These are phyloP conservation scores for Acanthis flammea DNA, from an alignment of 2,797 vertebrate genomes.

Conservation along the genomic window DNA sequence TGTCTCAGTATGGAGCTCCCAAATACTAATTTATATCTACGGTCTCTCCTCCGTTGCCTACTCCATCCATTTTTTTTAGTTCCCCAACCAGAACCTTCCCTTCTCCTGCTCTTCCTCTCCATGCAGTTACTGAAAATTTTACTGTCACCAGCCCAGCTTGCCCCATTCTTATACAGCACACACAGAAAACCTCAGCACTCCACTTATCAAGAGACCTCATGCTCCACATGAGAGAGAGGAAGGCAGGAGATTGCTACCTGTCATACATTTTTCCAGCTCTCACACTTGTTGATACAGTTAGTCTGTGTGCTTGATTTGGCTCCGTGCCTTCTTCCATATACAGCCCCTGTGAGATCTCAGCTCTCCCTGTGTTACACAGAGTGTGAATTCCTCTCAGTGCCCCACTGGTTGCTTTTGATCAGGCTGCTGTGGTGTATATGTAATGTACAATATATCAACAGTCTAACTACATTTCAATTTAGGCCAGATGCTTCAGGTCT, in stretches of 20 bases:
- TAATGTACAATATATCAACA: background rate
- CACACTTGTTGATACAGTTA: rapidly evolving
- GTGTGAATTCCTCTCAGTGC: background rate
- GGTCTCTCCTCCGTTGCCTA: background rate
- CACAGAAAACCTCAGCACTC: background rate
- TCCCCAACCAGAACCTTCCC: background rate
- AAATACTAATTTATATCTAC: background rate
- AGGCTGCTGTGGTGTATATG: background rate
- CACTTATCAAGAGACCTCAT: background rate
- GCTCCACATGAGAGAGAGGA: background rate
- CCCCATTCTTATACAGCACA: background rate
- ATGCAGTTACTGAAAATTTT: background rate
- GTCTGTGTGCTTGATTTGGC: background rate
- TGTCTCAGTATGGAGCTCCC: background rate
- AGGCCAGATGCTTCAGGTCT: background rate
- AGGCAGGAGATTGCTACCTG: background rate
- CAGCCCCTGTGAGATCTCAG: background rate
- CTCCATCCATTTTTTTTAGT: background rate
- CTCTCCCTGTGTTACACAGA: background rate
- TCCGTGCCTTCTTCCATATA: background rate
- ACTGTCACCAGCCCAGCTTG: background rate
- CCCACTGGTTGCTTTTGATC: background rate
- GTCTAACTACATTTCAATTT: background rate
- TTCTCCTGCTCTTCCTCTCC: background rate
- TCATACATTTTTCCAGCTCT: background rate